Percentiles rank a stretch among this genome's conserved stretches.
Conservation (phyloP, 2,113 vertebrate species). For the Gasterosteus aculeatus region DNA sequence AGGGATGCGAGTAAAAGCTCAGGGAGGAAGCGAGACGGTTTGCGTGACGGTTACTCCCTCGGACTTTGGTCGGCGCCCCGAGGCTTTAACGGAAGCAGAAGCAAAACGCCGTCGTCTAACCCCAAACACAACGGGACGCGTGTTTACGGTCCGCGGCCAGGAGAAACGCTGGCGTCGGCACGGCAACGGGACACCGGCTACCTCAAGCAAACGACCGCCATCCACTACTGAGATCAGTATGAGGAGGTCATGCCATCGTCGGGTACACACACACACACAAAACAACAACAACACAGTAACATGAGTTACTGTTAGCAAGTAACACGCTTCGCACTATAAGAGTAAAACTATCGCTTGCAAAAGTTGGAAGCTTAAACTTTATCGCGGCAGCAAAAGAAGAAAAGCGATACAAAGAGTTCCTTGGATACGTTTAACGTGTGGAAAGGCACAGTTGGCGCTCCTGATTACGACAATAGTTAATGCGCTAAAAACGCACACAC, state of each 20-base stretch:
- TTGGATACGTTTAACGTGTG: constrained; percentile 38
- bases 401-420: constrained; percentile 50
- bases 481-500: constrained; percentile 24
- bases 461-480: constrained; percentile 69
- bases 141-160: not conserved
- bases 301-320: not conserved
- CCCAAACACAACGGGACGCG: not conserved
- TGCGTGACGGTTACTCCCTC: not conserved
- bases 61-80: not conserved
- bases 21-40: not conserved
- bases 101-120: not conserved
- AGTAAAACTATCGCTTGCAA: constrained; percentile 70
- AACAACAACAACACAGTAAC: constrained; percentile 1
- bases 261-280: constrained; percentile 33
- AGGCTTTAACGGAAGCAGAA: no score
- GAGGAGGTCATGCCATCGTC: constrained; percentile 54
- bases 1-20: not conserved
- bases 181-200: constrained; percentile 8
- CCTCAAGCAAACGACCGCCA: constrained; percentile 9
- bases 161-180: no score
- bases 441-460: constrained; percentile 79
- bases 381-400: constrained; percentile 28
- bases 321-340: constrained; percentile 49
- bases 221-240: constrained; percentile 34
- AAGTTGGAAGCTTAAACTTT: constrained; percentile 60